These are phyloP conservation scores for Meteorus colon DNA, from an alignment of 2,888 invertebrate genomes.

Conservation along the genomic window DNA sequence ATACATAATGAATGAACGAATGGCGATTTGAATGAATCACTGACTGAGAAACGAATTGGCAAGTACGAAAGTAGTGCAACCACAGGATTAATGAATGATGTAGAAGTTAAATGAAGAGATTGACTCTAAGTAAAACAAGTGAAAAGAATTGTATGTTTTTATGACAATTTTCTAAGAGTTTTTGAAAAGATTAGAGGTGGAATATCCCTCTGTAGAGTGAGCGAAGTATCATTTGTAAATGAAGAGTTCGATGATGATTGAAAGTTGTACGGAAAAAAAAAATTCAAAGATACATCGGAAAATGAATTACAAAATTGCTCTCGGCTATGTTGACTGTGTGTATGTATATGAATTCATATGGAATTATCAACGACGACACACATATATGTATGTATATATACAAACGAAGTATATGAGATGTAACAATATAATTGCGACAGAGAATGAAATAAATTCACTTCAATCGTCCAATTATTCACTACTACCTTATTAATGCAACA, in stretches of 20 bases:
- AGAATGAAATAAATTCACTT: conserved; percentile 6
- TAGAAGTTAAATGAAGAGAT: conserved; percentile 5
- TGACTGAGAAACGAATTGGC: not conserved
- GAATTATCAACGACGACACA: not conserved
- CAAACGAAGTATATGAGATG: not conserved
- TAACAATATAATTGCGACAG: not conserved
- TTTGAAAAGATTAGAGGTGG: conserved; percentile 29
- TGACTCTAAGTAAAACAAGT: conserved; percentile 11
- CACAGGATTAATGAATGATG: conserved; percentile 18
- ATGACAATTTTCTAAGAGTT: conserved; percentile 15
- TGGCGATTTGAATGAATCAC: not conserved
- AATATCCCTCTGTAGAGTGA: conserved; percentile 37
- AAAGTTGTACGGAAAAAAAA: conserved; percentile 52
- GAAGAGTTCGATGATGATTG: conserved; percentile 52
- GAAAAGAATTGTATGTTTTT: not conserved
- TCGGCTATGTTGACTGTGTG: not conserved
- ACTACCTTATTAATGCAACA: not conserved
- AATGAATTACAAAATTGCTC: not conserved
- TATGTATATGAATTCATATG: conserved; percentile 6
- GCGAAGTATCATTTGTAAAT: conserved; percentile 47
- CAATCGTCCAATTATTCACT: not conserved
- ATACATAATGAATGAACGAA: not conserved
- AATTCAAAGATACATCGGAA: not conserved
- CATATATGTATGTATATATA: not conserved
- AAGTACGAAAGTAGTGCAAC: not conserved